phyloP scores from a whole-genome alignment of 2,888 invertebrate genomes.

The Pseudococcus viburni region DNA sequence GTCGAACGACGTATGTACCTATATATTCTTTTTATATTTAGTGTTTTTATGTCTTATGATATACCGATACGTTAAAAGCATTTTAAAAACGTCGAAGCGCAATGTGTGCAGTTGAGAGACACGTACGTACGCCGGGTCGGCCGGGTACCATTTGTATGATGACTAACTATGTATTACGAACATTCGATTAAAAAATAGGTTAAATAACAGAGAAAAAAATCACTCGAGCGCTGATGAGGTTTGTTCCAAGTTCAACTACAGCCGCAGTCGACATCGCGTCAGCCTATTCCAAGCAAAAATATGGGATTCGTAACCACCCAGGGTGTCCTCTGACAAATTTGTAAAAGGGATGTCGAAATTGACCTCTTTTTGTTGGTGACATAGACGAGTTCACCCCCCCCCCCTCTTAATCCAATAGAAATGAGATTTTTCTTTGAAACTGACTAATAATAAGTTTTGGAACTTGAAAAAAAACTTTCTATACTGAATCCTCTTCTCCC shows the following conservation, averaged over 20 bases:
- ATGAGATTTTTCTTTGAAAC: too few species aligned
- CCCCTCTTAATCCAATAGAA: too few species aligned
- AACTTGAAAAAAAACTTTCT: too few species aligned
- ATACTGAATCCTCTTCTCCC: too few species aligned
- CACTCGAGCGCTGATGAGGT: not conserved
- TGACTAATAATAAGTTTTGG: too few species aligned
- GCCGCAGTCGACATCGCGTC: not conserved
- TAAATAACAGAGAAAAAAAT: not conserved
- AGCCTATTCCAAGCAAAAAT: too few species aligned
- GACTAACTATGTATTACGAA: not conserved
- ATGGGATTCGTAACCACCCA: too few species aligned
- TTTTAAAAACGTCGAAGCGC: not conserved
- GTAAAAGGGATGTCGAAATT: too few species aligned
- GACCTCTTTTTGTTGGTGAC: too few species aligned
- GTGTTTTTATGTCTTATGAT: not conserved
- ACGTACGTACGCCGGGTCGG: not conserved
- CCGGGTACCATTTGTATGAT: not conserved
- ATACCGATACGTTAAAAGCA: conserved; percentile 6
- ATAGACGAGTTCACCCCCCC: too few species aligned
- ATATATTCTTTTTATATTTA: not conserved
- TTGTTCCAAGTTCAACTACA: not conserved
- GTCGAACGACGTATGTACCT: not conserved
- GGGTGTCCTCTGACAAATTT: too few species aligned
- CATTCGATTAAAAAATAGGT: conserved; percentile 2
- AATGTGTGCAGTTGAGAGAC: not conserved